These are phyloP conservation scores for Auanema freiburgensis DNA, from an alignment of 2,888 invertebrate species.

Conservation along the genomic window DNA sequence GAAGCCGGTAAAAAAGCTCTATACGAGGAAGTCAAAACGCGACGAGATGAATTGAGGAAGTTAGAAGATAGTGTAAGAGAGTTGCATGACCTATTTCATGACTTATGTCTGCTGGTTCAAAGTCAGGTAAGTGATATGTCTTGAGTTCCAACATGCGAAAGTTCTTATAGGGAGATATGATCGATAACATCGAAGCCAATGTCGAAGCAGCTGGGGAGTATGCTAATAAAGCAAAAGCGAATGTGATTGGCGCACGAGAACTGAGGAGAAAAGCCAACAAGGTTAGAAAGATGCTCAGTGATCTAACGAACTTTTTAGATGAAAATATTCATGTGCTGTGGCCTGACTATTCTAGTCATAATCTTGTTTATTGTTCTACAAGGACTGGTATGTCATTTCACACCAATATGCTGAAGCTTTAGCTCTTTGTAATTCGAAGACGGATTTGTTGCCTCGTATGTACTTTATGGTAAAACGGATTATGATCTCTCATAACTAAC, in stretches of 20 bases:
- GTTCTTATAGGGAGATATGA: slow-evolving; percentile 35
- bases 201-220: slow-evolving; percentile 37
- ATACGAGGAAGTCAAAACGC: slow-evolving; percentile 45
- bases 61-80: slow-evolving; percentile 44
- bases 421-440: background rate
- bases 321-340: slow-evolving; percentile 31
- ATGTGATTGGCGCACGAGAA: slow-evolving; percentile 34
- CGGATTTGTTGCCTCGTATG: background rate
- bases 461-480: too few species aligned
- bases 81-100: slow-evolving; percentile 49
- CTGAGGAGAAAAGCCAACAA: slow-evolving; percentile 35
- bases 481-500: slow-evolving; percentile 2
- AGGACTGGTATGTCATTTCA: slow-evolving; percentile 37
- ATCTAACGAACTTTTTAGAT: slow-evolving; percentile 14
- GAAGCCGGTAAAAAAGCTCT: slow-evolving; percentile 42
- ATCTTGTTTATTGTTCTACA: slow-evolving; percentile 33
- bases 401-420: slow-evolving; percentile 32
- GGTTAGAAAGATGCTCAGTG: background rate
- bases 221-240: slow-evolving; percentile 32
- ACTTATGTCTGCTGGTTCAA: slow-evolving; percentile 44
- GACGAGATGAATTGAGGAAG: slow-evolving; percentile 42
- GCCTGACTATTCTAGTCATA: slow-evolving; percentile 22
- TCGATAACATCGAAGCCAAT: slow-evolving; percentile 35
- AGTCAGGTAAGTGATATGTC: slow-evolving; percentile 30
- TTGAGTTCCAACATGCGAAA: background rate